These are phyloP conservation scores for Clinocottus analis DNA, from an alignment of 2,113 vertebrate species.

Conservation along the genomic window DNA sequence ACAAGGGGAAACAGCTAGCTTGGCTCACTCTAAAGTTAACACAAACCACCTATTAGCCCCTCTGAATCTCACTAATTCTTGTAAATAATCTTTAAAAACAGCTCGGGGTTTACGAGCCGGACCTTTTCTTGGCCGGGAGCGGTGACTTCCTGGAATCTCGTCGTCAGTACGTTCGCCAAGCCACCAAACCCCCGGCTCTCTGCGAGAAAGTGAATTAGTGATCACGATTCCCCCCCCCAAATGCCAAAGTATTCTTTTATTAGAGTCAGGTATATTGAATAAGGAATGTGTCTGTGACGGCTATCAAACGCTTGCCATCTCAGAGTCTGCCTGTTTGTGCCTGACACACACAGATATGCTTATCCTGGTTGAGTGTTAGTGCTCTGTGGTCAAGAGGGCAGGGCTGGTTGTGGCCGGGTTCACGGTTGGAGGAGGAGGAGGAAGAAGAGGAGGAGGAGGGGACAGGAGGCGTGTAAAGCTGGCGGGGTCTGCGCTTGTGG, in stretches of 20 bases:
- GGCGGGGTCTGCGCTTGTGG: conserved; percentile 48
- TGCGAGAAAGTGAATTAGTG: not conserved
- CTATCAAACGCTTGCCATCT: conserved; percentile 29
- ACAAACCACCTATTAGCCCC: not conserved
- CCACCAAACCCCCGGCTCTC: not conserved
- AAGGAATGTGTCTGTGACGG: conserved; percentile 20
- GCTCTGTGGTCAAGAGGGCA: conserved; percentile 75
- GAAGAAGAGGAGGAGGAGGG: conserved; percentile 19
- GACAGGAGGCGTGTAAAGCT: conserved; percentile 31
- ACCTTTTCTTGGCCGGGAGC: not conserved
- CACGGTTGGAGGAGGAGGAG: conserved; percentile 19
- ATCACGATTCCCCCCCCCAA: not conserved
- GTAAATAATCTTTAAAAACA: not conserved
- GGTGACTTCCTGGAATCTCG: not conserved
- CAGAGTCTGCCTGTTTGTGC: conserved; percentile 44
- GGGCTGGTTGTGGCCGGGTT: conserved; percentile 43
- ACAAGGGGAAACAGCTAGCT: not conserved
- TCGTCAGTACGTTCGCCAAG: not conserved
- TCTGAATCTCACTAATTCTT: not conserved
- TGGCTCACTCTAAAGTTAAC: not conserved
- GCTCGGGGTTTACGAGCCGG: not conserved
- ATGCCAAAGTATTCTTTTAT: not conserved
- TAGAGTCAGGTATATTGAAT: not conserved
- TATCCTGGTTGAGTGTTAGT: conserved; percentile 58
- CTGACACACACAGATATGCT: conserved; percentile 58